phyloP scores from a whole-genome alignment of 2,113 vertebrate species.

The Leucopternis melanops region DNA sequence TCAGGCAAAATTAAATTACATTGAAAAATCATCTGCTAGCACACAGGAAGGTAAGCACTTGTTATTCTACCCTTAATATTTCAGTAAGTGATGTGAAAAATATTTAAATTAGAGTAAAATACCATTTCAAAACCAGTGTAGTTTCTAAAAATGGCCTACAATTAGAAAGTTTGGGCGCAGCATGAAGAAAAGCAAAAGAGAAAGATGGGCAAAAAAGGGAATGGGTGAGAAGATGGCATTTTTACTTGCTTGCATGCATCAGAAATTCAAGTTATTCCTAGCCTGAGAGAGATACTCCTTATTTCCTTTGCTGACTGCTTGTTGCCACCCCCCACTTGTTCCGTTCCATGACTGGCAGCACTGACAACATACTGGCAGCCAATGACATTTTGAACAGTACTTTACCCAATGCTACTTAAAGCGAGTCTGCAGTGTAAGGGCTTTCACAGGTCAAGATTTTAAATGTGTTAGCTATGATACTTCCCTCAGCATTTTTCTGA shows the following conservation, averaged over 20 bases:
- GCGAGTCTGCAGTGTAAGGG: neutral
- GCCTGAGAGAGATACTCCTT: neutral
- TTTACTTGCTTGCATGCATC: neutral
- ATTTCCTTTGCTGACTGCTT: neutral
- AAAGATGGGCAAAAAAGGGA: neutral
- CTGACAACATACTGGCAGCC: neutral
- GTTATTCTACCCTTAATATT: neutral
- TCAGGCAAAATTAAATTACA: conserved; percentile 5
- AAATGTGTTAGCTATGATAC: neutral
- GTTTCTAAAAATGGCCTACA: neutral
- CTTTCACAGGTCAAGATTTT: neutral
- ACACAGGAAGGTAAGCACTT: neutral
- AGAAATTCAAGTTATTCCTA: neutral
- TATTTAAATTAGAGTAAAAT: conserved; percentile 11
- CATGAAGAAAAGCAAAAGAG: neutral
- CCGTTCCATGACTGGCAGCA: neutral
- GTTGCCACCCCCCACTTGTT: neutral
- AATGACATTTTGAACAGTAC: neutral
- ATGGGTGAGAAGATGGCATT: neutral
- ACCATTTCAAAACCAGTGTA: neutral
- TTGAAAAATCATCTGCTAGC: conserved; percentile 24
- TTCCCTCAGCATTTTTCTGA: neutral
- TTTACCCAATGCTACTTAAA: neutral
- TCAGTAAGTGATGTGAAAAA: neutral
- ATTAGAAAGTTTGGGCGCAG: neutral